Base-by-base conservation (phyloP, 1,140 invertebrate genomes). In the Hormaphis cornu region DNA sequence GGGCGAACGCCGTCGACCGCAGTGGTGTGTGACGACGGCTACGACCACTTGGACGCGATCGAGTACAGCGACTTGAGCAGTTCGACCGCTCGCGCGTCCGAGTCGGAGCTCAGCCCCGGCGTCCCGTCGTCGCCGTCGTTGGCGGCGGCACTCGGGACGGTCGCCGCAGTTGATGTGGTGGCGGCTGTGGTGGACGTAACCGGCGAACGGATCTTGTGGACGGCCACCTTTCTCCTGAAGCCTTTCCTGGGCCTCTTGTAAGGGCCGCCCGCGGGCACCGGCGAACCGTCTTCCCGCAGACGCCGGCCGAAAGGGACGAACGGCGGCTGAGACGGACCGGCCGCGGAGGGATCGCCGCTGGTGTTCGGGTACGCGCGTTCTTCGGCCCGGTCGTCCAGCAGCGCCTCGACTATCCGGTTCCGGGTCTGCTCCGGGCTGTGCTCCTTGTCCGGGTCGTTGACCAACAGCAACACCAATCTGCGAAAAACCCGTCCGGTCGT, bases 21-120 rank as follows among this genome's bases (percentile, higher is more conserved):
- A 33, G 26, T 16, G 8, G 4, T 30, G 30, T 71, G 82, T 74
- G 30, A 37, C 33, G n/a, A n/a, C 33, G 1, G 26, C 85, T 86
- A 66, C 44, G 61, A 46, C 84, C 86, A 90, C 79, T 86, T 86
- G 14, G 89, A 87, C 50, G 89, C 89, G 75, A 91, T 85, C 69
- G 86, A 85, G 78, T 91, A 91, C 59, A 91, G 80, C 70, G 89
- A 89, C 78, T 88, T 86, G 73, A 91, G 81, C 72, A 91, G 79
- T 78, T 91, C 89, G 70, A 91, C 79, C 2, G 89, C 89, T 76
- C 89, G 82, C 4, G 83, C 84, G 75, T 91, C 89, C 12, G 89
- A 86, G 70, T 75, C 74, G 12, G 12, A n/a, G 35, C 61, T 35
- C 28, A 66, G 44, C 2, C 28, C 44, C 1, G 44, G 42, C 6